A percentile compares a stretch with the other conserved stretches of the same genome.
Conservation (phyloP, 2,797 vertebrate species). For the Moxostoma hubbsi region DNA sequence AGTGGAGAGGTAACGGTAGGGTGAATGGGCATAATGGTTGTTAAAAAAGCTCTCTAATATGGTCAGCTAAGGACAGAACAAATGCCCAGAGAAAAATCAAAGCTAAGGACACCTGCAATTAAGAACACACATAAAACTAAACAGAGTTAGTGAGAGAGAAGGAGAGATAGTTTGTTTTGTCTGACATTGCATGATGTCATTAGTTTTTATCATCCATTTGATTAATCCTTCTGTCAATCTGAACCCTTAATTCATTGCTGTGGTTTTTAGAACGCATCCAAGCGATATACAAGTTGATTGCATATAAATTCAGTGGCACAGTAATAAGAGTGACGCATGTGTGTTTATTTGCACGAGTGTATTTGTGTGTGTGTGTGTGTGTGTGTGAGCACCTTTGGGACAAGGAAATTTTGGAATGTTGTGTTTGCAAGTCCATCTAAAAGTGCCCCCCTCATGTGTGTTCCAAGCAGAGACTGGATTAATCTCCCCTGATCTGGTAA, state of each 20-base stretch:
- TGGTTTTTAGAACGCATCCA: constrained; percentile 72
- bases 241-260: constrained; percentile 68
- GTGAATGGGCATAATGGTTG: constrained; percentile 31
- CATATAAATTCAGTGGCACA: constrained; percentile 69
- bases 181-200: constrained; percentile 71
- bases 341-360: constrained; percentile 38
- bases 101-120: constrained; percentile 57
- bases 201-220: constrained; percentile 67
- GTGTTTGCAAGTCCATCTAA: constrained; percentile 61
- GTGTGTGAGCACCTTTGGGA: constrained; percentile 54
- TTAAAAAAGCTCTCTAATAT: constrained; percentile 47
- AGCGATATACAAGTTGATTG: constrained; percentile 76
- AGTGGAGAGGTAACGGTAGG: constrained; percentile 17
- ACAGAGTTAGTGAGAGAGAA: constrained; percentile 39
- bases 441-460: constrained; percentile 48
- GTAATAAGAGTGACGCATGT: constrained; percentile 59
- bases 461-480: constrained; percentile 63
- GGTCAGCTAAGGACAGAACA: constrained; percentile 39
- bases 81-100: constrained; percentile 42
- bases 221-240: constrained; percentile 75
- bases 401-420: constrained; percentile 70
- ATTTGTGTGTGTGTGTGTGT: constrained; percentile 37
- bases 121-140: constrained; percentile 55
- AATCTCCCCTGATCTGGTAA: constrained; percentile 71
- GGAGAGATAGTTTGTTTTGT: constrained; percentile 43